These are phyloP conservation scores for Tamandua tetradactyla DNA, from an alignment of 2,797 vertebrate species.

Conservation along the genomic window DNA sequence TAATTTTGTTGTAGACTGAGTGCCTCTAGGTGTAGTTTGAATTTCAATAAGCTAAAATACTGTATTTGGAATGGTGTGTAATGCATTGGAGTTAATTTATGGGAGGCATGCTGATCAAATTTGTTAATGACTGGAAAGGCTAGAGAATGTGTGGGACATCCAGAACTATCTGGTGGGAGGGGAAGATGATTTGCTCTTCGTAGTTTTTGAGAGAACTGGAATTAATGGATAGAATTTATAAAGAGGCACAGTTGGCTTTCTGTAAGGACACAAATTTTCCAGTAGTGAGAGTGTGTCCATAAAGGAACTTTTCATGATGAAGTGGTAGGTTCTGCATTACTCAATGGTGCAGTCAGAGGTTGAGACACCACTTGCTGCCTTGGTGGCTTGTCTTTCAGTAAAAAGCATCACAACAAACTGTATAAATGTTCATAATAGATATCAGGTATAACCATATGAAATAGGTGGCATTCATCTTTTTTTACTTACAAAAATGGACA, in stretches of 20 bases:
- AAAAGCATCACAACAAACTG: neutral
- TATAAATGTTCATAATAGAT: neutral
- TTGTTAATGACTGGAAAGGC: neutral
- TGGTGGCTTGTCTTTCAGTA: slow-evolving; percentile 8
- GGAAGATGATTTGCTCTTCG: neutral
- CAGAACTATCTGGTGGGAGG: neutral
- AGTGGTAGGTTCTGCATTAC: neutral
- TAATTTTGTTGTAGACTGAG: neutral
- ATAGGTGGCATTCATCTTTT: neutral
- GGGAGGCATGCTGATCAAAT: neutral
- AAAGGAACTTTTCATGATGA: neutral
- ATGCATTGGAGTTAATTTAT: neutral
- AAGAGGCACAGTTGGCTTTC: neutral
- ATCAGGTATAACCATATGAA: neutral
- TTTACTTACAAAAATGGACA: neutral
- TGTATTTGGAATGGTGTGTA: neutral
- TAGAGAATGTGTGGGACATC: neutral
- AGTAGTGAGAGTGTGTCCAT: neutral
- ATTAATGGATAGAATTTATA: neutral
- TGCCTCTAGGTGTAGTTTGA: neutral
- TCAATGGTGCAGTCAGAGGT: neutral
- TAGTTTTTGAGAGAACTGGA: neutral
- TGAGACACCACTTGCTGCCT: neutral
- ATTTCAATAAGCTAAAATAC: neutral
- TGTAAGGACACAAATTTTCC: neutral